These are phyloP conservation scores for Nestor notabilis DNA, from an alignment of 2,113 vertebrate species.

Conservation along the genomic window DNA sequence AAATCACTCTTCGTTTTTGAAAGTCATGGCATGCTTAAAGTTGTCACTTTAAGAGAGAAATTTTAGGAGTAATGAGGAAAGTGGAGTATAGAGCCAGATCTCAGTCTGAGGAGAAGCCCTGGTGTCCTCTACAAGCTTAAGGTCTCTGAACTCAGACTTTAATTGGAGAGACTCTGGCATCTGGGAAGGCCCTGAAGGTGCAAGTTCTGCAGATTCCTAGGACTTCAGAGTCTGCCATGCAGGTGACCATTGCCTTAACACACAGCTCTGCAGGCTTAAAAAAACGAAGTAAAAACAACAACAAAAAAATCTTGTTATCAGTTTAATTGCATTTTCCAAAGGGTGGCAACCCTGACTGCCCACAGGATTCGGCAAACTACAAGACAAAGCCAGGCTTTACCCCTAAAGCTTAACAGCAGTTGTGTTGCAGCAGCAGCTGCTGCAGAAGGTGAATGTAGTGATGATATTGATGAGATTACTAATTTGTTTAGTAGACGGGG, in stretches of 20 bases:
- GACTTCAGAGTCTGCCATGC: neutral
- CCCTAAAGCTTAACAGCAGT: constrained; percentile 39
- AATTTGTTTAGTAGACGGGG: constrained; percentile 75
- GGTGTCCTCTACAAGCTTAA: neutral
- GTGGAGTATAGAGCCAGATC: neutral
- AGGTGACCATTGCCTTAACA: neutral
- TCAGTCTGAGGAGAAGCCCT: neutral
- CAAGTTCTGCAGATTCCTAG: neutral
- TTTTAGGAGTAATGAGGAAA: neutral
- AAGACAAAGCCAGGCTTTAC: constrained; percentile 12
- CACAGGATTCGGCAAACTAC: neutral
- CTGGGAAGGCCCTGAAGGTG: neutral
- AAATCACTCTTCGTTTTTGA: neutral
- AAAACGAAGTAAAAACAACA: neutral
- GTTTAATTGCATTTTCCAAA: neutral
- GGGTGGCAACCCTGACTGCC: neutral
- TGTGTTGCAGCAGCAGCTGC: constrained; percentile 69
- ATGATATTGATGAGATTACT: constrained; percentile 75
- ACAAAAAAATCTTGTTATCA: neutral
- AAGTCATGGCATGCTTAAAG: neutral
- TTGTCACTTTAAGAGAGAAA: neutral
- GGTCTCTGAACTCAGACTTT: neutral
- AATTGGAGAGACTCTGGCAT: neutral
- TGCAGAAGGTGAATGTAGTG: constrained; percentile 69
- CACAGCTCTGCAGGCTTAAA: neutral